A percentile compares a stretch with the other conserved stretches of the same genome.
phyloP scores from a whole-genome alignment of 2,113 vertebrate species.

The Anseranas semipalmata region DNA sequence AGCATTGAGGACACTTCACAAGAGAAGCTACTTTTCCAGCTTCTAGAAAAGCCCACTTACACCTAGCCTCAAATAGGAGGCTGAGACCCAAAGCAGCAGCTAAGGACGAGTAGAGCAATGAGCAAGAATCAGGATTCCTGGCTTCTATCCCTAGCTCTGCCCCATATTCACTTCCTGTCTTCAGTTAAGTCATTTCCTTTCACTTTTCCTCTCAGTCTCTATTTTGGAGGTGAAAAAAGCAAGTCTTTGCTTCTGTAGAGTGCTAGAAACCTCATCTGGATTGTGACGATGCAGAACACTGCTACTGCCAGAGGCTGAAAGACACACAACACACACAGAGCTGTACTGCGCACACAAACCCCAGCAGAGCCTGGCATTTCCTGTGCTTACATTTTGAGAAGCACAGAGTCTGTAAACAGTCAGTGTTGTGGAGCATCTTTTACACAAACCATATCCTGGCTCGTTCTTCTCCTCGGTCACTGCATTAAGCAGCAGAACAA shows the following conservation, averaged over 20 bases:
- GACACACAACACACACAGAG: background rate
- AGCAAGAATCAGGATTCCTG: background rate
- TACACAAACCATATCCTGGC: background rate
- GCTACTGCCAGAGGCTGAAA: background rate
- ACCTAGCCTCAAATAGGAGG: background rate
- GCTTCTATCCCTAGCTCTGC: slow-evolving; percentile 9
- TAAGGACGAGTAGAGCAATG: background rate
- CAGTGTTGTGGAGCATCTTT: background rate
- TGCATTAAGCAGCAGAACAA: background rate
- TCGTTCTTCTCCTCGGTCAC: background rate
- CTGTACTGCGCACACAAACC: rapidly evolving
- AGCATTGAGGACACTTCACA: background rate
- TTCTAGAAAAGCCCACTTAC: background rate
- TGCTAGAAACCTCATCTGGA: background rate
- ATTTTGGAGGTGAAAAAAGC: background rate
- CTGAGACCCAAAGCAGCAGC: background rate
- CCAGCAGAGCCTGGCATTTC: background rate
- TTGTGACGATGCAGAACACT: background rate
- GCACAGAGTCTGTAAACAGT: background rate
- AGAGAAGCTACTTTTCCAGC: background rate
- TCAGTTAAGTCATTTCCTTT: slow-evolving; percentile 34
- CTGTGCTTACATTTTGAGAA: background rate
- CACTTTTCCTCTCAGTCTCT: slow-evolving; percentile 18
- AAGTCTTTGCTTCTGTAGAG: background rate
- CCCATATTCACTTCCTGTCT: slow-evolving; percentile 39